Percentiles rank a stretch among this genome's conserved stretches.
These are phyloP conservation scores for Chlorospingus flavigularis DNA, from an alignment of 2,797 vertebrate species.

Conservation along the genomic window DNA sequence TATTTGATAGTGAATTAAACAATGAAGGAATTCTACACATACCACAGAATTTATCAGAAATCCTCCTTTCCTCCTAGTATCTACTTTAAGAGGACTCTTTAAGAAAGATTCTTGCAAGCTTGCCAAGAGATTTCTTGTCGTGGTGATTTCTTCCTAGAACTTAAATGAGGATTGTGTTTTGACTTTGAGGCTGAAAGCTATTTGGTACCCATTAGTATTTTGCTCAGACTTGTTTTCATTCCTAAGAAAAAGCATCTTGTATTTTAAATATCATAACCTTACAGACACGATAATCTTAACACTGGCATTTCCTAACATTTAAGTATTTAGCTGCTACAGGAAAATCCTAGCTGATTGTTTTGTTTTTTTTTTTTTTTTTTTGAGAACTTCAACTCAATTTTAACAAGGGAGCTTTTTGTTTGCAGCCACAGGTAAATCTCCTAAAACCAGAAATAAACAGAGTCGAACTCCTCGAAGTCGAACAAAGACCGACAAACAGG, in stretches of 20 bases:
- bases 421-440: constrained; percentile 44
- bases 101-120: neutral
- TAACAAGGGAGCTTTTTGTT: neutral
- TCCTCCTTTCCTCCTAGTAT: neutral
- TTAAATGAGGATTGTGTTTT: neutral
- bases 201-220: neutral
- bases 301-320: constrained; percentile 20
- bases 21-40: neutral
- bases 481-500: neutral
- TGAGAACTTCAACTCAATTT: neutral
- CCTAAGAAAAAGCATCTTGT: neutral
- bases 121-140: neutral
- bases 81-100: neutral
- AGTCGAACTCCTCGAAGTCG: neutral
- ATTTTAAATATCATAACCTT: constrained; percentile 44
- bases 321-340: neutral
- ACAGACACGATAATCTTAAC: constrained; percentile 18
- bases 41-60: neutral
- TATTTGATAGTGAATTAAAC: neutral
- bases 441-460: constrained; percentile 12
- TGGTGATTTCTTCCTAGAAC: neutral
- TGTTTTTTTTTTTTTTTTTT: neutral
- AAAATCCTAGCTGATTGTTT: neutral
- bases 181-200: neutral
- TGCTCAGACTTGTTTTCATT: neutral